Evolutionary conservation across 2,797 vertebrate species (phyloP).

Genomic region (Hypotaenidia philippensis): DNA sequence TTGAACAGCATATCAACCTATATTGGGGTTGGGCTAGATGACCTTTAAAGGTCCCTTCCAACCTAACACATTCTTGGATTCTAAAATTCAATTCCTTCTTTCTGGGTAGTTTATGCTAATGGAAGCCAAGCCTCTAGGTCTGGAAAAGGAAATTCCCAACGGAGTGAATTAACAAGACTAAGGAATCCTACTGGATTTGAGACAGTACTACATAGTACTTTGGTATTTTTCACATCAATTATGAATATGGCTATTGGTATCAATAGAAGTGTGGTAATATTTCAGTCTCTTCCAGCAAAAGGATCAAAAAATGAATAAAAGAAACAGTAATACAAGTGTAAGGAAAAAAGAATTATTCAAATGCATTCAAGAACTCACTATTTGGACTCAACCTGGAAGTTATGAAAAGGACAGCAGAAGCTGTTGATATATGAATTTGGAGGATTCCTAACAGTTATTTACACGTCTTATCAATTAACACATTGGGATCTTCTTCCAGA

Average conservation of each 20-base stretch:
- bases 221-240: not conserved
- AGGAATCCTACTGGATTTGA: not conserved
- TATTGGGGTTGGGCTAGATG: no score
- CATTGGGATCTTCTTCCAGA: not conserved
- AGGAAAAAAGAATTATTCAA: not conserved
- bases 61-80: no score
- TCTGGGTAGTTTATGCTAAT: not conserved
- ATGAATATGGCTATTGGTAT: not conserved
- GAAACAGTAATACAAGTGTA: not conserved
- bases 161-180: not conserved
- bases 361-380: not conserved
- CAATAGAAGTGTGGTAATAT: not conserved
- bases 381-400: not conserved
- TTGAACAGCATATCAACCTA: not conserved
- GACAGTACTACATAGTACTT: not conserved
- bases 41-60: no score
- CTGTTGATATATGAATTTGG: accelerated
- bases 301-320: not conserved
- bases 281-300: not conserved
- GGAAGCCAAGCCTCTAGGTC: not conserved
- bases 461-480: not conserved
- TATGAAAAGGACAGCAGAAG: not conserved
- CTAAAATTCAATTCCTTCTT: not conserved
- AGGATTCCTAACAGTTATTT: not conserved
- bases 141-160: not conserved